Conservation (phyloP, 2,797 vertebrate genomes). For the Pogoniulus pusillus region DNA sequence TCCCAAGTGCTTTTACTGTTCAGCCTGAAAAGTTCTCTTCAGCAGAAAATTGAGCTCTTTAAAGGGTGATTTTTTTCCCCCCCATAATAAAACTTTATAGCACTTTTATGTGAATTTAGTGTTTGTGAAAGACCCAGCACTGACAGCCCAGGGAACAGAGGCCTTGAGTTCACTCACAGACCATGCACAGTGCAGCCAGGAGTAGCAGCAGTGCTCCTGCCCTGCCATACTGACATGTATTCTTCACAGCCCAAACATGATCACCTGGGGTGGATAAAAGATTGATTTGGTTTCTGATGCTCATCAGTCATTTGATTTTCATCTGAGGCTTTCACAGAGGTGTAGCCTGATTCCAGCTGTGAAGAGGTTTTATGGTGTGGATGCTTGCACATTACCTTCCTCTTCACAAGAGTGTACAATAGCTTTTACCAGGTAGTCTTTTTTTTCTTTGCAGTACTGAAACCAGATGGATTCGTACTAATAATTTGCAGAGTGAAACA, state of each 20-base stretch:
- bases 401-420: not conserved
- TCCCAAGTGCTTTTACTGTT: not conserved
- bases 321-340: not conserved
- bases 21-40: constrained; percentile 30
- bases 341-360: not conserved
- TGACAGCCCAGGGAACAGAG: constrained; percentile 1
- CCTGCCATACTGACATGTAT: fast-evolving
- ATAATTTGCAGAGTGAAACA: not conserved
- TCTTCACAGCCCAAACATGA: not conserved
- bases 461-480: not conserved
- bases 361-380: not conserved
- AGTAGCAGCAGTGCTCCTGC: not conserved
- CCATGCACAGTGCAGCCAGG: not conserved
- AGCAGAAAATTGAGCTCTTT: not conserved
- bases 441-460: not conserved
- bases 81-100: constrained; percentile 57
- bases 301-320: not conserved
- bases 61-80: constrained; percentile 45
- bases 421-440: not conserved
- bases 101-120: not conserved
- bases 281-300: not conserved
- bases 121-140: not conserved
- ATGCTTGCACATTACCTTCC: not conserved
- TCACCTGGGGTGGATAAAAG: not conserved
- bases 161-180: not conserved